phyloP scores from a whole-genome alignment of 2,113 vertebrate genomes.

The Prietella phreatophila region DNA sequence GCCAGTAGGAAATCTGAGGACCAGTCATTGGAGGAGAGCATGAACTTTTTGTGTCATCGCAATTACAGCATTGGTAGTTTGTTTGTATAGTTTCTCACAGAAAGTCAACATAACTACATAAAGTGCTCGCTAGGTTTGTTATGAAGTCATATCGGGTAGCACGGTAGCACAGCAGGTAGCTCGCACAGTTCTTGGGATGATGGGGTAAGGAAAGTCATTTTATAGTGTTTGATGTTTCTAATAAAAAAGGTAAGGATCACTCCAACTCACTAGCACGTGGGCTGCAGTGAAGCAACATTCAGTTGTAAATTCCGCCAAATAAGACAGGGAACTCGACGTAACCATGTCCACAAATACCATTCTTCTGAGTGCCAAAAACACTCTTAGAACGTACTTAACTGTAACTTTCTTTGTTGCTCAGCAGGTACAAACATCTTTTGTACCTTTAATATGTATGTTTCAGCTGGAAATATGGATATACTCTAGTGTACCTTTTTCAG shows the following conservation, averaged over 20 bases:
- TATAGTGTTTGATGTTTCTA: background rate
- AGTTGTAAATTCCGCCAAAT: background rate
- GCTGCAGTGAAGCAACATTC: background rate
- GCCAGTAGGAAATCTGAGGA: slow-evolving; percentile 22
- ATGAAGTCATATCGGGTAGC: background rate
- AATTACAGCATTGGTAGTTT: background rate
- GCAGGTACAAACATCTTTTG: too few species aligned
- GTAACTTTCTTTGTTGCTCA: background rate
- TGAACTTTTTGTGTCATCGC: slow-evolving; percentile 5
- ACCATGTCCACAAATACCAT: too few species aligned
- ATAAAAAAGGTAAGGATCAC: background rate
- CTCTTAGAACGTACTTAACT: background rate
- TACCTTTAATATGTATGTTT: background rate
- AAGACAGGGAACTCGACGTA: background rate
- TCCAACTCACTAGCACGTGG: background rate
- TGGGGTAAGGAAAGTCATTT: background rate
- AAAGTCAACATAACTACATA: background rate
- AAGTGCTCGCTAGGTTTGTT: background rate
- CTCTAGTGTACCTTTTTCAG: background rate
- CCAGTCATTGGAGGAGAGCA: slow-evolving; percentile 40
- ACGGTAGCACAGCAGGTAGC: background rate
- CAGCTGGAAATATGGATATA: background rate
- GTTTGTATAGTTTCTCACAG: background rate
- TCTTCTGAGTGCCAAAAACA: background rate
- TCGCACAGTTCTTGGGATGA: background rate